A percentile compares a stretch with the other conserved stretches of the same genome.
Conservation (phyloP, 2,888 invertebrate species). For the Halictus ligatus region DNA sequence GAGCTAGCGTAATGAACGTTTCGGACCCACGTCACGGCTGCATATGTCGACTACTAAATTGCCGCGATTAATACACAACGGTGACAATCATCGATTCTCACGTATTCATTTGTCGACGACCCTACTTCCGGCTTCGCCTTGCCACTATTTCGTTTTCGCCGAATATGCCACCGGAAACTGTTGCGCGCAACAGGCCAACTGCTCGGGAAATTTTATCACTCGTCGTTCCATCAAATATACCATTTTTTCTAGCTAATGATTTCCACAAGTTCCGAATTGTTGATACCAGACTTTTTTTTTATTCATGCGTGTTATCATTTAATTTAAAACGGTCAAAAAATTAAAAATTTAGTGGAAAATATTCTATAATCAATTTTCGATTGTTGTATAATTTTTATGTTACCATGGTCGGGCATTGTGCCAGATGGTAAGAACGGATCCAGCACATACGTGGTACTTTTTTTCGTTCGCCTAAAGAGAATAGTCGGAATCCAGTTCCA, state of each 20-base stretch:
- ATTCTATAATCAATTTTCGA: no score
- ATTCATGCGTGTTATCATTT: no score
- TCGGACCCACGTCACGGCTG: not conserved
- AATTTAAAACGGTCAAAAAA: no score
- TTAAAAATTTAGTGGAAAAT: no score
- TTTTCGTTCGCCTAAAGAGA: not conserved
- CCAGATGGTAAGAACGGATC: not conserved
- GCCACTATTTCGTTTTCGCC: not conserved
- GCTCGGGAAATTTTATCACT: no score
- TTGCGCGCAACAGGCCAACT: not conserved
- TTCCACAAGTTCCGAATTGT: no score
- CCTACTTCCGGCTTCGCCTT: not conserved
- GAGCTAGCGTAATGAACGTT: slow-evolving; percentile 45
- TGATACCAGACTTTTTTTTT: no score
- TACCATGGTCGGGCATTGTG: not conserved
- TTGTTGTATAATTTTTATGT: no score
- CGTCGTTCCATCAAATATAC: no score
- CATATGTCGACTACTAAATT: slow-evolving; percentile 22
- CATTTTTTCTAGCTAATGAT: no score
- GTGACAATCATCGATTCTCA: slow-evolving; percentile 31
- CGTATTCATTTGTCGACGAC: not conserved
- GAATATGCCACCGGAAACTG: not conserved
- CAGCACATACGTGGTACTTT: not conserved
- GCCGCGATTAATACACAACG: slow-evolving; percentile 48
- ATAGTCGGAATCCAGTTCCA: not conserved